phyloP scores from a whole-genome alignment of 2,888 invertebrate species.

The Anaspis maculata region DNA sequence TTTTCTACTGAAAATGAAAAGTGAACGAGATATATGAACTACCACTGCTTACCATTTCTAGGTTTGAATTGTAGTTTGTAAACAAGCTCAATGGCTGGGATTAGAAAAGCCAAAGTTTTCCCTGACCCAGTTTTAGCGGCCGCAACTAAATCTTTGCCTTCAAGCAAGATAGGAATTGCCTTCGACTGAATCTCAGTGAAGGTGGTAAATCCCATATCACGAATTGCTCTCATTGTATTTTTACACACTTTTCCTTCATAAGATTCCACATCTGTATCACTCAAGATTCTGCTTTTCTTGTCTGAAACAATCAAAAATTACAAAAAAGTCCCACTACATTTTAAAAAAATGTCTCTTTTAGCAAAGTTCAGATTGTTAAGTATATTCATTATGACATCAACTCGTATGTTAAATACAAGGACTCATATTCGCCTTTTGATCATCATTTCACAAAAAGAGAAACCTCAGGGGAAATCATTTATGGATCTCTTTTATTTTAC shows the following conservation, averaged over 20 bases:
- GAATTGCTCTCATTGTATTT: conserved; percentile 72
- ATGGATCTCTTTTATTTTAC: no score
- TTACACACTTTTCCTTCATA: conserved; percentile 63
- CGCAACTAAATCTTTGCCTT: conserved; percentile 89
- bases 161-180: conserved; percentile 78
- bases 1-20: no score
- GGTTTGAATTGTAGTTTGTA: conserved; percentile 87
- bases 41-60: conserved; percentile 82
- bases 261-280: conserved; percentile 25
- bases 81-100: conserved; percentile 89
- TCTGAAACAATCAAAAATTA: background rate
- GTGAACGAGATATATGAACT: no score
- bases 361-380: background rate
- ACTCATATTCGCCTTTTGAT: conserved; percentile 31
- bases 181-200: conserved; percentile 96
- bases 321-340: no score
- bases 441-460: no score
- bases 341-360: no score
- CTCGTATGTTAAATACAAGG: conserved; percentile 1
- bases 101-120: conserved; percentile 91
- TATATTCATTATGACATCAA: background rate
- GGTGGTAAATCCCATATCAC: conserved; percentile 85
- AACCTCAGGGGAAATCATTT: no score
- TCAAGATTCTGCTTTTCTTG: conserved; percentile 20
- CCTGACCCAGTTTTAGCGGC: conserved; percentile 95